Evolutionary conservation across 2,797 vertebrate species (phyloP).

Genomic region (Pseudochirops cupreus): DNA sequence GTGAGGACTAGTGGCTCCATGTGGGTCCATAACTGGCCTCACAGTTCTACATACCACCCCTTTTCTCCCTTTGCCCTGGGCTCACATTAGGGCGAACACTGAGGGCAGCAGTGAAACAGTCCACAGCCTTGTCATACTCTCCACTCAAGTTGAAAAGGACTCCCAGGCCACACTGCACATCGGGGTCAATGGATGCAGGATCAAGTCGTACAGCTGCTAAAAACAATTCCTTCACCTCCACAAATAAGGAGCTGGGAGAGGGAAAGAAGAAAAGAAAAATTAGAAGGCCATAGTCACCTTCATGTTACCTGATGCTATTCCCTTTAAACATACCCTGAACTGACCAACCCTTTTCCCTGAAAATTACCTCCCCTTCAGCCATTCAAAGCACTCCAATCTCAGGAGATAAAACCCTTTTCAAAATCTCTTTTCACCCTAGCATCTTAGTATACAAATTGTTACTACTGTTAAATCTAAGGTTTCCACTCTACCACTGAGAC

Average conservation of each 20-base stretch:
- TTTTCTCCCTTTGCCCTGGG: slow-evolving; percentile 53
- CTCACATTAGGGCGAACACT: slow-evolving; percentile 87
- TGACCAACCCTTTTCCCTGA: background rate
- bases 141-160: slow-evolving; percentile 99
- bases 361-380: background rate
- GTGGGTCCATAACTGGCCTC: background rate
- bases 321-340: background rate
- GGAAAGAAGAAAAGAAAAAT: slow-evolving; percentile 24
- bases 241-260: slow-evolving; percentile 91
- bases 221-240: slow-evolving; percentile 95
- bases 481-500: background rate
- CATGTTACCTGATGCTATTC: background rate
- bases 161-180: slow-evolving; percentile 97
- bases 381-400: background rate
- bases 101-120: slow-evolving; percentile 96
- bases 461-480: background rate
- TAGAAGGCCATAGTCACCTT: background rate
- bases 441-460: background rate
- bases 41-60: background rate
- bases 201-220: slow-evolving; percentile 93
- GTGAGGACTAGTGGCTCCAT: background rate
- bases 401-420: background rate
- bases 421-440: background rate
- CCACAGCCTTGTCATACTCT: slow-evolving; percentile 98
- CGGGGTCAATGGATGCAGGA: slow-evolving; percentile 93